phyloP scores from a whole-genome alignment of 2,113 vertebrate genomes.

The Litocranius walleri region DNA sequence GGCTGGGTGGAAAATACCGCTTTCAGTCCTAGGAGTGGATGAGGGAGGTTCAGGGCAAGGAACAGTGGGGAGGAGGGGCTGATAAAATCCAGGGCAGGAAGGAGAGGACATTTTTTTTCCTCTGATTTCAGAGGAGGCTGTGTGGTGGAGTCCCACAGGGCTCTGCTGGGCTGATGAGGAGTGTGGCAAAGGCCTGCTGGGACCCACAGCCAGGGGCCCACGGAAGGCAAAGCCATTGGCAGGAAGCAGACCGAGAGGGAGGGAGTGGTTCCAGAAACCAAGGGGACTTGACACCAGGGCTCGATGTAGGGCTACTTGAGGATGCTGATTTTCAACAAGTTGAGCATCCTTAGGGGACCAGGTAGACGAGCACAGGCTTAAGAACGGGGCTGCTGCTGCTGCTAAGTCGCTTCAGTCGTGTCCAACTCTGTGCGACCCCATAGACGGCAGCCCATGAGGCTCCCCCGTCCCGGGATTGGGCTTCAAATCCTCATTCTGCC shows the following conservation, averaged over 20 bases:
- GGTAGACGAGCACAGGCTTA: fast-evolving
- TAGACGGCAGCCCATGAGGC: too few relatives aligned
- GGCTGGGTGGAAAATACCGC: background rate
- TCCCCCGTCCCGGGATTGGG: too few relatives aligned
- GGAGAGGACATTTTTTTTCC: background rate
- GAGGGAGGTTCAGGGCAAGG: background rate
- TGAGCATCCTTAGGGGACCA: background rate
- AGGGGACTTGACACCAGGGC: background rate
- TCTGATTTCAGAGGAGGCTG: background rate
- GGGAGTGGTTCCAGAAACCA: background rate
- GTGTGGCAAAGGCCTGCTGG: background rate
- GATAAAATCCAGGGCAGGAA: background rate
- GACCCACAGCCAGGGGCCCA: background rate
- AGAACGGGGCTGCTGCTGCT: too few relatives aligned
- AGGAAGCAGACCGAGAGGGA: background rate
- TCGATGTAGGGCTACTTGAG: background rate
- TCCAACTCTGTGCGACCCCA: too few relatives aligned
- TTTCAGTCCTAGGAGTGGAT: fast-evolving
- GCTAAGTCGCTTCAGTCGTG: too few relatives aligned
- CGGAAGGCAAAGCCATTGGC: background rate
- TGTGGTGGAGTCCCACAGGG: background rate
- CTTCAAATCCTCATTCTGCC: background rate
- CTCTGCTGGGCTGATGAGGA: background rate
- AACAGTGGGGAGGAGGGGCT: background rate
- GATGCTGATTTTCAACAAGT: background rate